Percentiles rank a stretch among this genome's conserved stretches.
phyloP scores from a whole-genome alignment of 2,797 vertebrate genomes.

The Cynopterus sphinx region DNA sequence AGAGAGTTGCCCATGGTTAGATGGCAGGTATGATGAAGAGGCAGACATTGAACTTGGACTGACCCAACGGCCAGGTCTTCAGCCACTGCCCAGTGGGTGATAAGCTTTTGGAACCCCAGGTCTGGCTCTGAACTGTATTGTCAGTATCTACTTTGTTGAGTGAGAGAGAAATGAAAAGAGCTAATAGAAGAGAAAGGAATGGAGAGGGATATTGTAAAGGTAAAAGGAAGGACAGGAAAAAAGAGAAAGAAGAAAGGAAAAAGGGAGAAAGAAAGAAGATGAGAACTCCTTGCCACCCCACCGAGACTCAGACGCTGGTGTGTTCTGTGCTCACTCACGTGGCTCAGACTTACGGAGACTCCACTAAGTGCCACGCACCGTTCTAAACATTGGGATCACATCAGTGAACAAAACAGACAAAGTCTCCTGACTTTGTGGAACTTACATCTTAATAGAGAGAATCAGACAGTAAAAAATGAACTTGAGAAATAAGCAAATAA shows the following conservation, averaged over 20 bases:
- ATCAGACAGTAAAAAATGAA: not conserved
- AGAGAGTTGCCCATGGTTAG: not conserved
- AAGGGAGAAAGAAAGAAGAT: not conserved
- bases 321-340: not conserved
- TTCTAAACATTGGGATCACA: not conserved
- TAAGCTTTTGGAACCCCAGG: not conserved
- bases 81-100: not conserved
- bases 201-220: not conserved
- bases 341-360: not conserved
- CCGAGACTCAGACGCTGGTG: not conserved
- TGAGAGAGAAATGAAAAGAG: not conserved
- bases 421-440: not conserved
- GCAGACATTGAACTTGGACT: not conserved
- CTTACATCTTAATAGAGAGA: not conserved
- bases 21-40: not conserved
- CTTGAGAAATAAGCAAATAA: conserved; percentile 26
- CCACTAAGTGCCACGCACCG: not conserved
- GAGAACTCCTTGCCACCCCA: not conserved
- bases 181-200: not conserved
- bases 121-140: not conserved
- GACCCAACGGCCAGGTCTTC: not conserved
- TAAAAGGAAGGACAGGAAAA: not conserved
- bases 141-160: not conserved
- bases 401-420: not conserved
- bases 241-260: not conserved